Percentiles rank a stretch among this genome's conserved stretches.
Evolutionary conservation across 2,113 vertebrate species (phyloP).

Genomic region (Ptilonorhynchus violaceus): DNA sequence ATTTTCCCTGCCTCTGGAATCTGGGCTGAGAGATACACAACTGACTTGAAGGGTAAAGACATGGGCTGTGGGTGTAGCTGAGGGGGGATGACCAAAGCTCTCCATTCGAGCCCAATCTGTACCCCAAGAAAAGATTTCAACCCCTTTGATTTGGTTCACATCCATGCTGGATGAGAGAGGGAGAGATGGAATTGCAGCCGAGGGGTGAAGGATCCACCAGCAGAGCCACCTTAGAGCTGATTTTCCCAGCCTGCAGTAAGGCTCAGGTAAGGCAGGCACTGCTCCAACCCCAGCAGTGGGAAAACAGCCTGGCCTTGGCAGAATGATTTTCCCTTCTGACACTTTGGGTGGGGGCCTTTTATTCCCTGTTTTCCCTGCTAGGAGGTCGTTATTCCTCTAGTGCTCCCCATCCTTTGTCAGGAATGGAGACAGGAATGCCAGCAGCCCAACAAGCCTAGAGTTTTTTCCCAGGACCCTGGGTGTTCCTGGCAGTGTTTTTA

Average conservation of each 20-base stretch:
- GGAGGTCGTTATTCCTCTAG: neutral
- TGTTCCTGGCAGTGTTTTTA: neutral
- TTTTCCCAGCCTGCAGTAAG: neutral
- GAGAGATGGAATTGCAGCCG: fast-evolving
- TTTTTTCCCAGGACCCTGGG: neutral
- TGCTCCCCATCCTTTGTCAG: fast-evolving
- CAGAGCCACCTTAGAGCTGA: fast-evolving
- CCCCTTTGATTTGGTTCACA: neutral
- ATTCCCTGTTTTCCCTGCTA: neutral
- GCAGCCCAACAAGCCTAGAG: neutral
- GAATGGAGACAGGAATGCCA: neutral
- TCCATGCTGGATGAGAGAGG: neutral
- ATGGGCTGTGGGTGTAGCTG: fast-evolving
- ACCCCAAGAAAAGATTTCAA: neutral
- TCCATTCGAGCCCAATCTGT: neutral
- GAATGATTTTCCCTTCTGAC: neutral
- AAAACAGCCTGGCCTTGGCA: neutral
- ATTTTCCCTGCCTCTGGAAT: neutral
- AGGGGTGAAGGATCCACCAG: neutral
- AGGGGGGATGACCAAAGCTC: neutral
- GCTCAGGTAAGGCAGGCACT: neutral
- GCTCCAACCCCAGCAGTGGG: neutral
- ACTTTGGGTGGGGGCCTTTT: neutral
- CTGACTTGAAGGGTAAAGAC: neutral
- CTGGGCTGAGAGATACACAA: neutral